These are phyloP conservation scores for Scaptomyza parva DNA, from an alignment of 2,888 invertebrate genomes.

Conservation along the genomic window DNA sequence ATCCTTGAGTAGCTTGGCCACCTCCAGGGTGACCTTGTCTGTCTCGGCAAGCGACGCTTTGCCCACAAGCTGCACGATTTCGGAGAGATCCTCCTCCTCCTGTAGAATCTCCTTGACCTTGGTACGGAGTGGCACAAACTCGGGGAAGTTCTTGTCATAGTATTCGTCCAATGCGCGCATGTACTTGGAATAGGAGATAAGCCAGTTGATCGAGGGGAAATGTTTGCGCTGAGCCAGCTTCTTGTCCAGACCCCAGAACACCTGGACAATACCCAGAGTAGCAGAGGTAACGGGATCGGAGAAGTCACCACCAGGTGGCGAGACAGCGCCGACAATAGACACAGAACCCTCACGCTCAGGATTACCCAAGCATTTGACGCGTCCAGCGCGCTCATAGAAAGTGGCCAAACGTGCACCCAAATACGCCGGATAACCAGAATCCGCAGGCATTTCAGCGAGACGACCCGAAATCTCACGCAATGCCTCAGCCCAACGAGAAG, in stretches of 20 bases:
- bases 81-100: conserved; percentile 99
- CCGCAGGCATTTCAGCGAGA: conserved; percentile 99
- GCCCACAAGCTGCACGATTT: conserved; percentile 99
- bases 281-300: conserved; percentile 99
- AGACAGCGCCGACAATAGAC: conserved; percentile 99
- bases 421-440: conserved; percentile 99
- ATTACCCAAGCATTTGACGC: conserved; percentile 98
- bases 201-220: conserved; percentile 99
- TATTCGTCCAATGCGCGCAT: conserved; percentile 98
- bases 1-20: conserved; percentile 98
- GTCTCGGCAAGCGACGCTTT: conserved; percentile 99
- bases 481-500: conserved; percentile 99
- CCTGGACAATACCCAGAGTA: conserved; percentile 98
- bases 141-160: conserved; percentile 98
- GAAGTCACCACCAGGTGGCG: conserved; percentile 99
- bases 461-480: conserved; percentile 98
- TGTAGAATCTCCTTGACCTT: conserved; percentile 97
- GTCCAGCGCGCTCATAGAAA: conserved; percentile 99
- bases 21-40: conserved; percentile 99
- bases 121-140: conserved; percentile 97
- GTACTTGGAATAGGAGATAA: conserved; percentile 99
- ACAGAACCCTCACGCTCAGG: conserved; percentile 99
- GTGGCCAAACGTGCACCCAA: conserved; percentile 98
- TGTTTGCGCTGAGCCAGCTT: conserved; percentile 99
- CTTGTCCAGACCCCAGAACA: conserved; percentile 99